These are phyloP conservation scores for Ctenopoma kingsleyae DNA, from an alignment of 2,797 vertebrate species.

Conservation along the genomic window DNA sequence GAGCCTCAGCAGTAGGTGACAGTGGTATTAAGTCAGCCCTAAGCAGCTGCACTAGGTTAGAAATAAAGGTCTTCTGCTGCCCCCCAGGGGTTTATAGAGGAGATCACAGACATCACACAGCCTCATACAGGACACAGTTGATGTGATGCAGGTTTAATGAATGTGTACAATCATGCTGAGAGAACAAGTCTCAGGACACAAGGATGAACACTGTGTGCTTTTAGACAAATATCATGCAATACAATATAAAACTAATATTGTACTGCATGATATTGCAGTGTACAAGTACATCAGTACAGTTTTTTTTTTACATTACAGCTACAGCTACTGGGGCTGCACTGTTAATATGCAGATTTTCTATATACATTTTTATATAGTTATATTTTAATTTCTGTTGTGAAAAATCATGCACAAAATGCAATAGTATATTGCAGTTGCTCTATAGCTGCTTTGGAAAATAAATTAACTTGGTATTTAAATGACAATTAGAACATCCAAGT, in stretches of 20 bases:
- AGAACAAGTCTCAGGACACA: slow-evolving; percentile 22
- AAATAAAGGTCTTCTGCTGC: slow-evolving; percentile 83
- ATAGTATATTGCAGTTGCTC: background rate
- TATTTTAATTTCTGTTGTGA: background rate
- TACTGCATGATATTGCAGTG: too few relatives aligned
- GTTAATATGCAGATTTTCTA: slow-evolving; percentile 4
- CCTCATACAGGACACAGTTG: slow-evolving; percentile 6
- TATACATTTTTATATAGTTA: background rate
- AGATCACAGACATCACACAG: slow-evolving; percentile 43
- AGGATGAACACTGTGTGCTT: background rate
- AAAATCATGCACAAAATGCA: background rate
- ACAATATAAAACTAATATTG: background rate
- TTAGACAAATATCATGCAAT: background rate
- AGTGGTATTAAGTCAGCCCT: slow-evolving; percentile 49
- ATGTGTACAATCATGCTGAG: background rate
- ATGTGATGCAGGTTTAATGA: slow-evolving; percentile 19
- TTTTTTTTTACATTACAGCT: background rate
- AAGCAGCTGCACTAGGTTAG: slow-evolving; percentile 45
- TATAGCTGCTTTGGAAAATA: slow-evolving; percentile 32
- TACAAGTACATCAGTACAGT: background rate
- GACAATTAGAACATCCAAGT: slow-evolving; percentile 28
- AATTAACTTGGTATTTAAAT: slow-evolving; percentile 42
- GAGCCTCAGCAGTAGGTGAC: slow-evolving; percentile 54
- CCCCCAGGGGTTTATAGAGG: slow-evolving; percentile 74
- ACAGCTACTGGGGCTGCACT: background rate